These are phyloP conservation scores for Acipenser ruthenus DNA, from an alignment of 2,797 vertebrate species.

Conservation along the genomic window DNA sequence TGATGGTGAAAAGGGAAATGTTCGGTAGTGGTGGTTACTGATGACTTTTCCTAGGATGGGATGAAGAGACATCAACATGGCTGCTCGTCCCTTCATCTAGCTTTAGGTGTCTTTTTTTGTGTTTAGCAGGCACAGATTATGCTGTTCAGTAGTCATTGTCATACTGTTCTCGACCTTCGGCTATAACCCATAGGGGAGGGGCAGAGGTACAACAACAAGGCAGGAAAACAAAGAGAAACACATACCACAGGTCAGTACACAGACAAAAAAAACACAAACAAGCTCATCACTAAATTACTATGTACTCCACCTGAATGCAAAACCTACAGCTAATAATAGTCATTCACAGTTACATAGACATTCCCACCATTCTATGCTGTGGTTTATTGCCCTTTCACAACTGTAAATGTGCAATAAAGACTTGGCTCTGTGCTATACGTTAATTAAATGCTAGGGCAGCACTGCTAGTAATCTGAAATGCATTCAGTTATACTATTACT, in stretches of 20 bases:
- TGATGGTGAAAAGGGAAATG: slow-evolving; percentile 7
- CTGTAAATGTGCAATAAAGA: slow-evolving; percentile 39
- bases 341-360: slow-evolving; percentile 16
- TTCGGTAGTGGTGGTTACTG: slow-evolving; percentile 26
- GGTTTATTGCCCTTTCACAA: slow-evolving; percentile 34
- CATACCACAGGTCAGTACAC: slow-evolving; percentile 29
- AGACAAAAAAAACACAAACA: slow-evolving; percentile 19
- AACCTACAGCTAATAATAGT: slow-evolving; percentile 9
- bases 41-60: slow-evolving; percentile 17
- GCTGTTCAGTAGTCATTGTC: slow-evolving; percentile 70
- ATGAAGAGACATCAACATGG: slow-evolving; percentile 13
- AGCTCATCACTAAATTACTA: slow-evolving; percentile 24
- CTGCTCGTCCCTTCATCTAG: slow-evolving; percentile 7
- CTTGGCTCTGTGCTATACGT: slow-evolving; percentile 6
- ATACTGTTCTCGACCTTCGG: slow-evolving; percentile 64
- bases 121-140: slow-evolving; percentile 34
- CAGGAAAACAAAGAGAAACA: slow-evolving; percentile 33
- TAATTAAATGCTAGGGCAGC: slow-evolving; percentile 9
- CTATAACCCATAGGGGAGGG: slow-evolving; percentile 23
- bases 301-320: slow-evolving; percentile 24
- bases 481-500: neutral
- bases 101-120: slow-evolving; percentile 9
- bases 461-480: slow-evolving; percentile 3
- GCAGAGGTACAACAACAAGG: slow-evolving; percentile 10
- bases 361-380: slow-evolving; percentile 11